phyloP scores from a whole-genome alignment of 2,888 invertebrate genomes.

The Tenthredo scrophulariae region DNA sequence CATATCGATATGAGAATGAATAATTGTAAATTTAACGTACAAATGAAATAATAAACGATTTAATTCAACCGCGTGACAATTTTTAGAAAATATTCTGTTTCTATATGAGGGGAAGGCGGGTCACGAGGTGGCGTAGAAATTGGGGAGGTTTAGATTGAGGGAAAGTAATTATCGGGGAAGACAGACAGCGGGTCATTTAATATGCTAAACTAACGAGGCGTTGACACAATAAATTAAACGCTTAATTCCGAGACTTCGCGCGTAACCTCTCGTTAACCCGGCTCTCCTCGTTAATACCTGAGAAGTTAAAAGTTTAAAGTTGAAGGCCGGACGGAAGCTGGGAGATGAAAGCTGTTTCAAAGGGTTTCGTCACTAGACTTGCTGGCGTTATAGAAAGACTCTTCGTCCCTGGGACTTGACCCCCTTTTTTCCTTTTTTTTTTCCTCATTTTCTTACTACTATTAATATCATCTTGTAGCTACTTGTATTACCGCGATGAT shows the following conservation, averaged over 20 bases:
- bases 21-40: background rate
- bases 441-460: background rate
- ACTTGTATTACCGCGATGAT: background rate
- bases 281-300: slow-evolving; percentile 49
- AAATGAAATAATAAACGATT: background rate
- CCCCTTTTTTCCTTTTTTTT: background rate
- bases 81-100: background rate
- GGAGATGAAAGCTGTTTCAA: background rate
- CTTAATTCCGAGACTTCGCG: slow-evolving; percentile 50
- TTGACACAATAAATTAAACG: slow-evolving; percentile 53
- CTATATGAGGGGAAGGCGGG: too few relatives aligned
- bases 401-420: background rate
- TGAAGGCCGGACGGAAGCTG: slow-evolving; percentile 7
- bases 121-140: background rate
- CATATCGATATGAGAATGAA: background rate
- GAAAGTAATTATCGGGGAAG: slow-evolving; percentile 43
- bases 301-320: slow-evolving; percentile 50
- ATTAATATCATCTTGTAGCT: background rate
- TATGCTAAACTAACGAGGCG: slow-evolving; percentile 52
- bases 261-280: slow-evolving; percentile 53
- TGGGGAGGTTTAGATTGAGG: slow-evolving; percentile 29
- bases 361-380: background rate
- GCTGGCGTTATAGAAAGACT: background rate
- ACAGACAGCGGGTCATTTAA: slow-evolving; percentile 44
- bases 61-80: background rate